These are phyloP conservation scores for Fragum whitleyi DNA, from an alignment of 2,888 invertebrate genomes.

Conservation along the genomic window DNA sequence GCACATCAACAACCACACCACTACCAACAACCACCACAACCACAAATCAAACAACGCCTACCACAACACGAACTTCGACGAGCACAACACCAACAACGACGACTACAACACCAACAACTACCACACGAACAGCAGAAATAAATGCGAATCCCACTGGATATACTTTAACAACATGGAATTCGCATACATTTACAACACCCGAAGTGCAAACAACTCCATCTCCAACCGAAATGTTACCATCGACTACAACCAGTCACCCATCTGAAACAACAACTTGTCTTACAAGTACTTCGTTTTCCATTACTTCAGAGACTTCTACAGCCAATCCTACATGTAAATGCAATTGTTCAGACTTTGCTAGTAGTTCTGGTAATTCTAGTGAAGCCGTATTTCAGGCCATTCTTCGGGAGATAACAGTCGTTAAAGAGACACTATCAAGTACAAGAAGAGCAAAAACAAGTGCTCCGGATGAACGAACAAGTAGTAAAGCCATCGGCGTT, in stretches of 20 bases:
- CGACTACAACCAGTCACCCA: not conserved
- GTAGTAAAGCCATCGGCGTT: constrained; percentile 5
- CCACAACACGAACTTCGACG: not conserved
- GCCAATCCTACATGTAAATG: not conserved
- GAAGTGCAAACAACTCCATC: not conserved
- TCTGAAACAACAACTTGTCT: not conserved
- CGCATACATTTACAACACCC: too few species aligned
- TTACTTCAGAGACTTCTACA: not conserved
- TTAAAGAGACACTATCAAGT: constrained; percentile 1
- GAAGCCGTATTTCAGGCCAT: not conserved
- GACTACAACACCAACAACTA: too few species aligned
- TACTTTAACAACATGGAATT: too few species aligned
- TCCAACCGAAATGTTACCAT: not conserved
- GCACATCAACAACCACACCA: not conserved
- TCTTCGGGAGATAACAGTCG: not conserved
- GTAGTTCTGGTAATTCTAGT: not conserved
- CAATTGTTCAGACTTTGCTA: not conserved
- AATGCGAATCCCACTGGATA: too few species aligned
- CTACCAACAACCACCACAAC: not conserved
- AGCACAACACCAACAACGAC: not conserved
- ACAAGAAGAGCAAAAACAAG: constrained; percentile 5
- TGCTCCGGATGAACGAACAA: not conserved
- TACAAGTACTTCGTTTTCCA: not conserved
- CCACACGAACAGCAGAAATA: too few species aligned
- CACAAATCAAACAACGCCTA: not conserved